Evolutionary conservation across 2,797 vertebrate species (phyloP).

Genomic region (Enteromius treurensis): DNA sequence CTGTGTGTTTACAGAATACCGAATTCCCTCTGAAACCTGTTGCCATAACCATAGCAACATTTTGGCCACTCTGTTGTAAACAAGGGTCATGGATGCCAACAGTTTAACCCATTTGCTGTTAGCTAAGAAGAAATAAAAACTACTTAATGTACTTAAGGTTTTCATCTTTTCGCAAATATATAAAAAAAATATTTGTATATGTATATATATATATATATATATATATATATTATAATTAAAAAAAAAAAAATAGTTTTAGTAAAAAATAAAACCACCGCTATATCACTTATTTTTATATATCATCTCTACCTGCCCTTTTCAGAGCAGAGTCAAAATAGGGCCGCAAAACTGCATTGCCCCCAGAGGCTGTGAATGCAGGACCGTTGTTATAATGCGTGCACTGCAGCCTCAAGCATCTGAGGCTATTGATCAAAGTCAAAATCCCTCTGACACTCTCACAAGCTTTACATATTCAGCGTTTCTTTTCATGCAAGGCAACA

Average conservation of each 20-base stretch:
- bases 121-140: background rate
- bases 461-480: conserved; percentile 12
- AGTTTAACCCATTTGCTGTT: background rate
- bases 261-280: no score
- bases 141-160: background rate
- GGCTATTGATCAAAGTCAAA: conserved; percentile 30
- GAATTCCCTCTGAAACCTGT: background rate
- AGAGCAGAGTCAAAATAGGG: background rate
- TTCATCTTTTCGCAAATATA: no score
- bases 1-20: background rate
- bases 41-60: background rate
- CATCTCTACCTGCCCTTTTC: background rate
- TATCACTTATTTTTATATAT: conserved; percentile 4
- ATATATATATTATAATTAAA: no score
- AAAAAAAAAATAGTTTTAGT: no score
- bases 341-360: conserved; percentile 15
- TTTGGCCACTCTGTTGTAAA: conserved; percentile 25
- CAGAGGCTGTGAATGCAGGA: conserved; percentile 4
- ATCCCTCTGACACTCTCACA: conserved; percentile 20
- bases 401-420: conserved; percentile 20
- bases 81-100: conserved; percentile 20
- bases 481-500: background rate
- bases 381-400: background rate
- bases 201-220: no score
- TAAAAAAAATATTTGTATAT: no score